A percentile compares a stretch with the other conserved stretches of the same genome.
phyloP scores from a whole-genome alignment of 2,113 vertebrate genomes.

The Hippocampus comes region DNA sequence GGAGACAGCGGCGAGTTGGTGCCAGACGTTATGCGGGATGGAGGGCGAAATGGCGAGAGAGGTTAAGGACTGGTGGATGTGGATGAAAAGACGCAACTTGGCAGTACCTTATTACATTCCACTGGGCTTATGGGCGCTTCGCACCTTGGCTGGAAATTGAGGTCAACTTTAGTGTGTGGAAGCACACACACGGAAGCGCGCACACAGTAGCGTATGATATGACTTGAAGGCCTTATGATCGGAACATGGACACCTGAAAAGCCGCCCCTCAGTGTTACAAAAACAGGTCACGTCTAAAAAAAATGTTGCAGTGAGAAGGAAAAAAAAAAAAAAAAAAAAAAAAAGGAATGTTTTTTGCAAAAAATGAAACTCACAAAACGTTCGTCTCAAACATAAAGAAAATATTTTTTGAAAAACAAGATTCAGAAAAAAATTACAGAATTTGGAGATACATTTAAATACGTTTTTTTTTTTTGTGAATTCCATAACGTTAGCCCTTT shows the following conservation, averaged over 20 bases:
- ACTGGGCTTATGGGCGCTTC: conserved; percentile 37
- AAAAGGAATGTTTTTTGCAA: no score
- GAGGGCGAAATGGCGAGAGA: conserved; percentile 23
- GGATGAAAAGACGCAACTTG: conserved; percentile 20
- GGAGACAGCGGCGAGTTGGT: conserved; percentile 15
- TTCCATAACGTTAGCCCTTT: no score
- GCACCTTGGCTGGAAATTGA: conserved; percentile 7
- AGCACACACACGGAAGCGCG: neutral
- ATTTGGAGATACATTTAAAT: no score
- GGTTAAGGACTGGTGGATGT: conserved; percentile 18
- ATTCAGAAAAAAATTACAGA: no score
- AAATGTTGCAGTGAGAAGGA: neutral
- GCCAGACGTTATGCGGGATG: conserved; percentile 18
- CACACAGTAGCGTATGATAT: neutral
- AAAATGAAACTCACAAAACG: no score
- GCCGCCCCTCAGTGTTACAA: neutral
- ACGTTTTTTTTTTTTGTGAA: no score
- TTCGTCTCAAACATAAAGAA: no score
- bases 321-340: no score
- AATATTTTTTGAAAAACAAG: no score
- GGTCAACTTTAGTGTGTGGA: conserved; percentile 3
- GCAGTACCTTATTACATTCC: conserved; percentile 64
- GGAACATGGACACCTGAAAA: neutral
- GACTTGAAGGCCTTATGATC: neutral
- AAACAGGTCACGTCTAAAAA: neutral